Evolutionary conservation across 2,888 invertebrate genomes (phyloP).

Genomic region (Enchytraeus crypticus): DNA sequence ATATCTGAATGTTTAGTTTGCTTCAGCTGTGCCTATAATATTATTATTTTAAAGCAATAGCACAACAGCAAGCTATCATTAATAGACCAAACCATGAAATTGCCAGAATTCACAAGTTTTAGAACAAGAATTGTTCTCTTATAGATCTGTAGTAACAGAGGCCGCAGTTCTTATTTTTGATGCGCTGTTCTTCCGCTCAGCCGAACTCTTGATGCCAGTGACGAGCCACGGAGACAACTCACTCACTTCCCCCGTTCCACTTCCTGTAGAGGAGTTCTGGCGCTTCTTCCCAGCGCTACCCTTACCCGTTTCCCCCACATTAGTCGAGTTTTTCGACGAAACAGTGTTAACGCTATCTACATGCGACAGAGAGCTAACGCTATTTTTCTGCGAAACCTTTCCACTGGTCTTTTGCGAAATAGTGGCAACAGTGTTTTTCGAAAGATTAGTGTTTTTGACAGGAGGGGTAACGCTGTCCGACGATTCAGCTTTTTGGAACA

Average conservation of each 20-base stretch:
- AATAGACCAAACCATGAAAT: too few species aligned
- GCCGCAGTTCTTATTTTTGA: too few species aligned
- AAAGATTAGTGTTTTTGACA: too few species aligned
- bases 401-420: neutral
- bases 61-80: too few species aligned
- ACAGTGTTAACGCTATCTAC: neutral
- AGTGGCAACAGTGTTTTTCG: neutral
- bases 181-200: neutral
- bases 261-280: neutral
- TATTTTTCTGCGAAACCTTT: neutral
- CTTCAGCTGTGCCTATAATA: too few species aligned
- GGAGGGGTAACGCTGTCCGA: neutral
- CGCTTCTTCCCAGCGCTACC: neutral
- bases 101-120: too few species aligned
- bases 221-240: constrained; percentile 10
- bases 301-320: neutral
- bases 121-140: too few species aligned
- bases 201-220: neutral
- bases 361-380: neutral
- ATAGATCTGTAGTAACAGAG: too few species aligned
- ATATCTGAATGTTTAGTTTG: too few species aligned
- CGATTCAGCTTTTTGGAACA: constrained; percentile 2
- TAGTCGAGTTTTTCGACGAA: too few species aligned
- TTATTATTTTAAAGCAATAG: too few species aligned
- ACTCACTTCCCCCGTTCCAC: neutral